Conservation (phyloP, 1,140 invertebrate genomes). For the Drosophila sproati region DNA sequence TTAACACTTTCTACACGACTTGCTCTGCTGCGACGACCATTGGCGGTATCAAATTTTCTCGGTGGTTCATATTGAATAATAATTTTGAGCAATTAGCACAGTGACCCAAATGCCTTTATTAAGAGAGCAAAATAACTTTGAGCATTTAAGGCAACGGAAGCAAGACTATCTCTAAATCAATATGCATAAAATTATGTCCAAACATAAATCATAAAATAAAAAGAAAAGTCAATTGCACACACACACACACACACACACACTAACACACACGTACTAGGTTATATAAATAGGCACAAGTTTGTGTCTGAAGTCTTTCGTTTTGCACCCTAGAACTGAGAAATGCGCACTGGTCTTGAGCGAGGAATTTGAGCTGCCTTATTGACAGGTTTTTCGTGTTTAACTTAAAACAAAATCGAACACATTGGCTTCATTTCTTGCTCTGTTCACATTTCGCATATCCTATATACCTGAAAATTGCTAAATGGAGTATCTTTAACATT, state of each 20-base stretch:
- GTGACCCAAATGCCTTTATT: conserved; percentile 71
- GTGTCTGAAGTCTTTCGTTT: conserved; percentile 44
- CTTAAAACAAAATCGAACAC: conserved; percentile 47
- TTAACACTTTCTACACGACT: conserved; percentile 74
- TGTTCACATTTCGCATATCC: conserved; percentile 21
- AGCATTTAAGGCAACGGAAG: not conserved
- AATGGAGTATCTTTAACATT: not conserved
- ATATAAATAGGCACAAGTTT: conserved; percentile 12
- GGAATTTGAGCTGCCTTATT: conserved; percentile 26
- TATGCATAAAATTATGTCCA: not conserved
- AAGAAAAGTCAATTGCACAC: not conserved
- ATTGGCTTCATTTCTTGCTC: conserved; percentile 18
- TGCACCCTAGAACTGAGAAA: conserved; percentile 17
- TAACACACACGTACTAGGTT: conserved; percentile 42
- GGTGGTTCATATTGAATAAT: conserved; percentile 75
- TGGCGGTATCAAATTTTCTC: conserved; percentile 17
- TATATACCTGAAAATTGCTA: not conserved
- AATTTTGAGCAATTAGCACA: conserved; percentile 76
- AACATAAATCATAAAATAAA: conserved; percentile 1
- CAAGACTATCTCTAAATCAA: not conserved
- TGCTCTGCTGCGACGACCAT: not conserved
- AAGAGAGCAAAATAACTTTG: conserved; percentile 36
- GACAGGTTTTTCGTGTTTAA: conserved; percentile 54
- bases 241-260: conserved; percentile 43
- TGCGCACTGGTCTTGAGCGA: conserved; percentile 7